Evolutionary conservation across 2,888 invertebrate species (phyloP).

Genomic region (Thyatira batis): DNA sequence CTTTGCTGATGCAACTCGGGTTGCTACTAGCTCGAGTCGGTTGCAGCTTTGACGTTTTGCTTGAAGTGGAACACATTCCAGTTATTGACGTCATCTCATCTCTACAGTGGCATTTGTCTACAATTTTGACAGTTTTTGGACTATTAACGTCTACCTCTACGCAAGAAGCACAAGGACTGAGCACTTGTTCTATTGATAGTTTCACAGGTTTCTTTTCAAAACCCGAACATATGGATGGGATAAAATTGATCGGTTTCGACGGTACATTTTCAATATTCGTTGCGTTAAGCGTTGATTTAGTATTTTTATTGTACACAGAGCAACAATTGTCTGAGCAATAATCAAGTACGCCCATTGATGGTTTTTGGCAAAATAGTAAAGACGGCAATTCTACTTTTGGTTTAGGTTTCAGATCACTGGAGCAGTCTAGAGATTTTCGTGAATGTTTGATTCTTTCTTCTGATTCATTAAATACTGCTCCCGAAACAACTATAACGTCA

Average conservation of each 20-base stretch:
- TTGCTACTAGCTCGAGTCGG: too few species aligned
- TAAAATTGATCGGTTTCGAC: neutral
- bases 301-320: neutral
- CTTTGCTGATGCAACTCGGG: constrained; percentile 2
- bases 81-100: constrained; percentile 19
- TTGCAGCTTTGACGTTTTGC: neutral
- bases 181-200: constrained; percentile 13
- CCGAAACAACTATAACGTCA: neutral
- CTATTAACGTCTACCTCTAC: neutral
- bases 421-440: neutral
- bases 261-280: neutral
- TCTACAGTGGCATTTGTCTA: constrained; percentile 7
- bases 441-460: too few species aligned
- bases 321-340: neutral
- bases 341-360: neutral
- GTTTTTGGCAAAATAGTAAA: neutral
- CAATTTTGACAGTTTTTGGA: neutral
- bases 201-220: neutral
- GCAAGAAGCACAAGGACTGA: neutral
- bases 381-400: neutral
- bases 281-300: neutral
- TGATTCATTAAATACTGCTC: too few species aligned
- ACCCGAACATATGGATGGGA: neutral
- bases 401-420: neutral
- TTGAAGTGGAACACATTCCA: constrained; percentile 9